Percentiles rank a stretch among this genome's conserved stretches.
Conservation (phyloP, 2,888 invertebrate genomes). For the Ptilodon capucinus region DNA sequence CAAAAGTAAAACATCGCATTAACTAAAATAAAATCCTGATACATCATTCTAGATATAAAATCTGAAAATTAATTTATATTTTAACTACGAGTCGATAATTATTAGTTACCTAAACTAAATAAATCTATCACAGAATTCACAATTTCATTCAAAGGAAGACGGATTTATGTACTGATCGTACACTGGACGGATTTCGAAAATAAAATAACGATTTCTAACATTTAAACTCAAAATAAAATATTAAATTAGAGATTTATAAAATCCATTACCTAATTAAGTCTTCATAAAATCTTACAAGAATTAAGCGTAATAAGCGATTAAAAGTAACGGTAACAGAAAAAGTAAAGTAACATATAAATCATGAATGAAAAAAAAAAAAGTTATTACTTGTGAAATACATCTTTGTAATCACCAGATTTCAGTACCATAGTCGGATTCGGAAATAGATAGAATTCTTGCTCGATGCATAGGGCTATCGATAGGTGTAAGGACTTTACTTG, state of each 20-base stretch:
- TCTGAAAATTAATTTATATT: conserved; percentile 33
- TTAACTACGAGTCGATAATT: neutral
- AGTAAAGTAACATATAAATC: conserved; percentile 9
- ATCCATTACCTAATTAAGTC: neutral
- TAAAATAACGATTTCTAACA: too few species aligned
- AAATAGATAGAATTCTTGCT: conserved; percentile 85
- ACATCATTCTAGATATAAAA: conserved; percentile 38
- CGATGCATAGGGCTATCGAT: conserved; percentile 84
- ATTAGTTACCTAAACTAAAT: conserved; percentile 29
- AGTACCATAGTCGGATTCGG: conserved; percentile 84
- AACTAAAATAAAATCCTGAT: conserved; percentile 47
- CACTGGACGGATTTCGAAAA: conserved; percentile 61
- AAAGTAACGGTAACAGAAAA: conserved; percentile 20
- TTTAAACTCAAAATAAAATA: conserved; percentile 3
- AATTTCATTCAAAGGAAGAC: conserved; percentile 59
- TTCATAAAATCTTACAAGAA: conserved; percentile 4
- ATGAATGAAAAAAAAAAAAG: conserved; percentile 6
- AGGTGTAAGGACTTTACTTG: conserved; percentile 85
- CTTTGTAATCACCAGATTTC: conserved; percentile 87
- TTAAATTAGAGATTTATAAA: too few species aligned
- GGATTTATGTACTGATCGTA: conserved; percentile 38
- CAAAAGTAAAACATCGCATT: conserved; percentile 38
- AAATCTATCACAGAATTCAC: conserved; percentile 62
- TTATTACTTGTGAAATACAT: neutral
- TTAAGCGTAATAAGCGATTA: conserved; percentile 27